These are phyloP conservation scores for Ptiloglossa arizonensis DNA, from an alignment of 1,140 invertebrate species.

Conservation along the genomic window DNA sequence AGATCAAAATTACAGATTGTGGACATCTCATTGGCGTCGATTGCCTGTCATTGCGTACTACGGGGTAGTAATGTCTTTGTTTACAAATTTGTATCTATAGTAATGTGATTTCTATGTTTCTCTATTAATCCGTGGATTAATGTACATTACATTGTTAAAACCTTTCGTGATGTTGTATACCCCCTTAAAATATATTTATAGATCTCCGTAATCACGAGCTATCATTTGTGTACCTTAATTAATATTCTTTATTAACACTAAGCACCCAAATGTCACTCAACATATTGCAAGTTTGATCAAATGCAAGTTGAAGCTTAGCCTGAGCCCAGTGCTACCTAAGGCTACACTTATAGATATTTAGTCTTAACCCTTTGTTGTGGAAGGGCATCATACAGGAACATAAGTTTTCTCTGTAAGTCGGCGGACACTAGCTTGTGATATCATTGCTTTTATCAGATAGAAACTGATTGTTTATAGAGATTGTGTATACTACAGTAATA, in stretches of 20 bases:
- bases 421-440: no score
- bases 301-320: conserved; percentile 58
- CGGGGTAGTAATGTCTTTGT: conserved; percentile 31
- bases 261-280: conserved; percentile 38
- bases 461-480: no score
- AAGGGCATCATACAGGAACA: no score
- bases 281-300: conserved; percentile 52
- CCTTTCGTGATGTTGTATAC: conserved; percentile 20
- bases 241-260: conserved; percentile 40
- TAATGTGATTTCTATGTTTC: conserved; percentile 8
- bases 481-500: no score
- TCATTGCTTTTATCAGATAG: no score
- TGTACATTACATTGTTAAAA: conserved; percentile 41
- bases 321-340: conserved; percentile 69
- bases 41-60: conserved; percentile 37
- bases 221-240: conserved; percentile 19
- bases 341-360: conserved; percentile 50
- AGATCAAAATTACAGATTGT: conserved; percentile 39
- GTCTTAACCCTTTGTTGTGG: conserved; percentile 32
- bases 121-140: conserved; percentile 22
- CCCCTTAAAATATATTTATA: conserved; percentile 59
- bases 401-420: no score
- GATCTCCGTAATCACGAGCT: conserved; percentile 34
- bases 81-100: conserved; percentile 31
- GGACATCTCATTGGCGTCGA: conserved; percentile 13